These are phyloP conservation scores for Acridotheres tristis DNA, from an alignment of 2,797 vertebrate species.

Conservation along the genomic window DNA sequence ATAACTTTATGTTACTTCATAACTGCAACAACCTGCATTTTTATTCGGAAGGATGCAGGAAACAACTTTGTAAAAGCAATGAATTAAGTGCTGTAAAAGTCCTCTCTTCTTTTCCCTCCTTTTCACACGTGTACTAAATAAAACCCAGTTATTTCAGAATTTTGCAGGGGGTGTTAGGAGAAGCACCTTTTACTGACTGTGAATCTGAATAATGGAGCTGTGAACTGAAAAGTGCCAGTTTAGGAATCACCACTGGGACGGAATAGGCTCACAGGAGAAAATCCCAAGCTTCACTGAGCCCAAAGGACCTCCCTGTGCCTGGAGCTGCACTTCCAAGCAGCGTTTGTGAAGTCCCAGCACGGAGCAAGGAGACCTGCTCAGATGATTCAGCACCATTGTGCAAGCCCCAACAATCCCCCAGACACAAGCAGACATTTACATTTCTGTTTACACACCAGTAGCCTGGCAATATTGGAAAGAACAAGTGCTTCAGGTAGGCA, in stretches of 20 bases:
- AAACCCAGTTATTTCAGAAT: neutral
- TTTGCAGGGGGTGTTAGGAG: neutral
- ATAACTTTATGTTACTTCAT: neutral
- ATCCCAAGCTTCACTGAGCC: neutral
- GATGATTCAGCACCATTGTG: constrained; percentile 26
- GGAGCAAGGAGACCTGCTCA: constrained; percentile 35
- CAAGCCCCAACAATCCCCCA: constrained; percentile 18
- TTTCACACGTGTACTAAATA: neutral
- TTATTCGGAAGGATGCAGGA: neutral
- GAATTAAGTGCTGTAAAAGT: neutral
- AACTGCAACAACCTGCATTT: neutral
- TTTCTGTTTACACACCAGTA: constrained; percentile 20
- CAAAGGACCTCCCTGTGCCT: neutral
- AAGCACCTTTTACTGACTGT: neutral
- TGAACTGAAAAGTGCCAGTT: neutral
- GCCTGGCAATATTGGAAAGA: constrained; percentile 27
- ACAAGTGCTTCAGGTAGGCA: neutral
- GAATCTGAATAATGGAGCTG: neutral
- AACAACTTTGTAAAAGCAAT: neutral
- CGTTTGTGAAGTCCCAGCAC: neutral
- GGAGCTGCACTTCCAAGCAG: neutral
- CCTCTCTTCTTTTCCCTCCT: neutral
- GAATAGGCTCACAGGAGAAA: neutral
- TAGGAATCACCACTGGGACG: neutral
- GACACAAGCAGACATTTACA: neutral